phyloP scores from a whole-genome alignment of 92 coral and sea anemone genomes.

The Desmophyllum pertusum region DNA sequence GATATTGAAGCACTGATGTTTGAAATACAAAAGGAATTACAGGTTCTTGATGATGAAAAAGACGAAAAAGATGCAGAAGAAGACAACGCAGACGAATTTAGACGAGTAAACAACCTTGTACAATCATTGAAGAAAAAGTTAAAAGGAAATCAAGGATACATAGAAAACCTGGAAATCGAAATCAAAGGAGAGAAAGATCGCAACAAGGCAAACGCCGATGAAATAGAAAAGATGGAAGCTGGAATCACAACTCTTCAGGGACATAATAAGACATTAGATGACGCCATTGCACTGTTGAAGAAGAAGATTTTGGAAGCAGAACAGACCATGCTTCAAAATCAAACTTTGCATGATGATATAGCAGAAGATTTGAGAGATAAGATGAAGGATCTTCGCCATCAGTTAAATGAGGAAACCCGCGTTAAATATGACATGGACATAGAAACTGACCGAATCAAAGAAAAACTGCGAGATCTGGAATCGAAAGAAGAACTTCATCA shows the following conservation, averaged over 20 bases:
- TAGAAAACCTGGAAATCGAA: conserved; percentile 69
- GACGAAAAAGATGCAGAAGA: conserved; percentile 15
- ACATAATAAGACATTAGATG: conserved; percentile 12
- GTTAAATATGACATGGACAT: conserved; percentile 30
- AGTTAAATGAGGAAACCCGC: conserved; percentile 16
- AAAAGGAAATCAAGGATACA: conserved; percentile 55
- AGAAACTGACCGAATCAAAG: conserved; percentile 23
- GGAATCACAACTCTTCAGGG: conserved; percentile 3
- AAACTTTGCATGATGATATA: conserved; percentile 19
- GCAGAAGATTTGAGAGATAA: conserved; percentile 31
- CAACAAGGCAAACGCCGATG: neutral
- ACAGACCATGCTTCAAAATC: neutral
- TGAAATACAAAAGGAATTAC: conserved; percentile 29
- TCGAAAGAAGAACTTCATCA: conserved; percentile 15
- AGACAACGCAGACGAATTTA: neutral
- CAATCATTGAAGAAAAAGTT: conserved; percentile 68
- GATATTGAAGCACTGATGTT: conserved; percentile 36
- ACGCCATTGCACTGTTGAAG: conserved; percentile 12
- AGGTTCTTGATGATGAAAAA: conserved; percentile 8
- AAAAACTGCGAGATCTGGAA: conserved; percentile 9
- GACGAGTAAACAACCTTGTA: conserved; percentile 25
- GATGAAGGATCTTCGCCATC: conserved; percentile 8
- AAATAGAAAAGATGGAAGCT: neutral
- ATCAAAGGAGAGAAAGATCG: conserved; percentile 48
- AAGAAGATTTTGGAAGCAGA: neutral